A percentile compares a stretch with the other conserved stretches of the same genome.
Evolutionary conservation across 2,888 invertebrate species (phyloP).

Genomic region (Drosophila suboccidentalis): DNA sequence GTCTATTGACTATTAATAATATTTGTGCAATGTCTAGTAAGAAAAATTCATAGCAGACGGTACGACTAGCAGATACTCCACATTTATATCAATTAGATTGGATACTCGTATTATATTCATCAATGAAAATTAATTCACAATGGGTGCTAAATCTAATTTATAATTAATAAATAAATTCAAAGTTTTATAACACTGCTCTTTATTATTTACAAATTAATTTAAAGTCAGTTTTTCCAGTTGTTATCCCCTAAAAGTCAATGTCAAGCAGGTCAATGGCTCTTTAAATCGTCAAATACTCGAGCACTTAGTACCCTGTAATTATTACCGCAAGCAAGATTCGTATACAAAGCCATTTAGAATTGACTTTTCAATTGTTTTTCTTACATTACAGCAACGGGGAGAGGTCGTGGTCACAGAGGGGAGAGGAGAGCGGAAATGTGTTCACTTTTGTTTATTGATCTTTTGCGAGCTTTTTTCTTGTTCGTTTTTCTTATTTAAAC

Average conservation of each 20-base stretch:
- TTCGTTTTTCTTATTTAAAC: conserved; percentile 52
- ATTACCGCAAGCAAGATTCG: conserved; percentile 2
- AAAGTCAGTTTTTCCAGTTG: neutral
- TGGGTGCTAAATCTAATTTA: too few relatives aligned
- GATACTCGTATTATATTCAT: too few relatives aligned
- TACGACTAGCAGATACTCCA: neutral
- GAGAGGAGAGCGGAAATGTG: neutral
- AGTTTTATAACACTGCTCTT: too few relatives aligned
- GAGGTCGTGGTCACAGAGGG: neutral
- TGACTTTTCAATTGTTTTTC: conserved; percentile 17
- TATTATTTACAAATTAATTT: too few relatives aligned
- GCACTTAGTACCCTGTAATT: neutral
- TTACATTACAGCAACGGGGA: neutral
- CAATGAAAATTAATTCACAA: neutral
- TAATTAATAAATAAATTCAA: too few relatives aligned
- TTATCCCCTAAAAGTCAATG: neutral
- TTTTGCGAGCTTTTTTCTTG: conserved; percentile 39
- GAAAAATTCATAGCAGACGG: neutral
- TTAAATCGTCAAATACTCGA: neutral
- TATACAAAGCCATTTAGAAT: conserved; percentile 5
- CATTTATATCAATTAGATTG: neutral
- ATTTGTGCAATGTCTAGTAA: neutral
- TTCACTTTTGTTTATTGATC: conserved; percentile 68
- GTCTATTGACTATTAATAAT: conserved; percentile 4
- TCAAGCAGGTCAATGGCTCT: neutral